phyloP scores from a whole-genome alignment of 2,888 invertebrate species.

The Kuschelorhynchus macadamiae region DNA sequence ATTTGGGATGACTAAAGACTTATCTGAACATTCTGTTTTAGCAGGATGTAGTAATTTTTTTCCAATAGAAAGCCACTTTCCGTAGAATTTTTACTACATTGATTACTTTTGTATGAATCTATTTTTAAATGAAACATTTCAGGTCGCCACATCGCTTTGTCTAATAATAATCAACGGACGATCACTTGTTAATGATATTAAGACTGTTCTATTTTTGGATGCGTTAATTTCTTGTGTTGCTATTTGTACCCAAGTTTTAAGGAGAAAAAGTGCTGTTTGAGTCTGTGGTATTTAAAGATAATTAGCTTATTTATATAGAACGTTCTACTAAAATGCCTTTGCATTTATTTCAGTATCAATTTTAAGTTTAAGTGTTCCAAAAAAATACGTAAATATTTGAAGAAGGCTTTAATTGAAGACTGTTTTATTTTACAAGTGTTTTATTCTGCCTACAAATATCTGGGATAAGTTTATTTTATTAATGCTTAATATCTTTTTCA shows the following conservation, averaged over 20 bases:
- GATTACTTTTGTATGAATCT: constrained; percentile 4
- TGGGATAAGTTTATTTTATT: background rate
- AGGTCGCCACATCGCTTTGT: constrained; percentile 39
- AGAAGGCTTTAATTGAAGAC: too few relatives aligned
- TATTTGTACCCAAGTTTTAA: too few relatives aligned
- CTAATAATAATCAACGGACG: constrained; percentile 34
- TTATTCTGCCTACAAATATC: too few relatives aligned
- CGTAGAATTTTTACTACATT: background rate
- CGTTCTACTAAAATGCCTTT: background rate
- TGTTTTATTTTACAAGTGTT: too few relatives aligned
- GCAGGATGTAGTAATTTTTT: too few relatives aligned
- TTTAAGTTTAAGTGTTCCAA: too few relatives aligned
- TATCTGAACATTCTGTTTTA: constrained; percentile 11
- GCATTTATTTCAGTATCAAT: background rate
- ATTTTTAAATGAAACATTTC: constrained; percentile 40
- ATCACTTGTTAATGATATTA: constrained; percentile 32
- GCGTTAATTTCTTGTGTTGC: background rate
- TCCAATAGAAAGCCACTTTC: constrained; percentile 17
- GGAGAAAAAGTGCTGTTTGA: too few relatives aligned
- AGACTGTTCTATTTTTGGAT: constrained; percentile 19
- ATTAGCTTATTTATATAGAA: too few relatives aligned
- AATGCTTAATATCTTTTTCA: constrained; percentile 66
- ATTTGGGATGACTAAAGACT: background rate
- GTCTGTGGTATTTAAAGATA: too few relatives aligned
- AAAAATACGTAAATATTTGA: too few relatives aligned